Percentiles rank a stretch among this genome's conserved stretches.
Conservation (phyloP, 2,888 invertebrate species). For the Sussaba pulchella region DNA sequence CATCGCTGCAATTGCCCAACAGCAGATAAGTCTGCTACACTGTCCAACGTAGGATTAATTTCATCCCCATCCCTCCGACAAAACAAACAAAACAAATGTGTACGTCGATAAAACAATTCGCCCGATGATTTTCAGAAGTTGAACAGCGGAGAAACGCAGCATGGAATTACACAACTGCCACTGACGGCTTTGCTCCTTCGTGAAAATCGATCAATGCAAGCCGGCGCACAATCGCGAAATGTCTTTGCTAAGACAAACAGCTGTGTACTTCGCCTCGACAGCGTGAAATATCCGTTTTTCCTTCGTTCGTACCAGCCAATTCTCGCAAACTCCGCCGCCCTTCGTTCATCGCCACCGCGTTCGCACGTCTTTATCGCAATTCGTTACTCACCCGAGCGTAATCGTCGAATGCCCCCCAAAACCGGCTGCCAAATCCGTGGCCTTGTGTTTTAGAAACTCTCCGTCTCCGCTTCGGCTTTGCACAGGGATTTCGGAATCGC, state of each 20-base stretch:
- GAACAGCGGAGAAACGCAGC: neutral
- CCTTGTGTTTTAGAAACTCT: slow-evolving; percentile 64
- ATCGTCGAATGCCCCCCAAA: slow-evolving; percentile 31
- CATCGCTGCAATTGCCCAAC: too few relatives aligned
- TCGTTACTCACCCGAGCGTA: slow-evolving; percentile 50
- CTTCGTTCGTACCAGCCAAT: slow-evolving; percentile 25
- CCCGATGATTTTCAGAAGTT: neutral
- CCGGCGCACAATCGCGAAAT: neutral
- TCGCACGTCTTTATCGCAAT: slow-evolving; percentile 26
- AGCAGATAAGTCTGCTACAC: too few relatives aligned
- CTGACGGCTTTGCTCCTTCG: too few relatives aligned
- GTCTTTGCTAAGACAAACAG: slow-evolving; percentile 72
- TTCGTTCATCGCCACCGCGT: neutral
- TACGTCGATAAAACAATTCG: neutral
- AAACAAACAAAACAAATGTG: too few relatives aligned
- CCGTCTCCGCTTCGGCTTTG: too few relatives aligned
- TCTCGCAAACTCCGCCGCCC: slow-evolving; percentile 12
- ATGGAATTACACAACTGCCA: neutral
- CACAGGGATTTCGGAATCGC: too few relatives aligned
- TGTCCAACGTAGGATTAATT: too few relatives aligned
- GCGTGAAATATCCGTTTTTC: slow-evolving; percentile 68
- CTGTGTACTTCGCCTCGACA: slow-evolving; percentile 70
- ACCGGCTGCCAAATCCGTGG: slow-evolving; percentile 64
- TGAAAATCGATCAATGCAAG: too few relatives aligned
- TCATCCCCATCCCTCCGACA: too few relatives aligned